A percentile compares a stretch with the other conserved stretches of the same genome.
Evolutionary conservation across 1,140 invertebrate genomes (phyloP).

Genomic region (Dinoponera quadriceps): DNA sequence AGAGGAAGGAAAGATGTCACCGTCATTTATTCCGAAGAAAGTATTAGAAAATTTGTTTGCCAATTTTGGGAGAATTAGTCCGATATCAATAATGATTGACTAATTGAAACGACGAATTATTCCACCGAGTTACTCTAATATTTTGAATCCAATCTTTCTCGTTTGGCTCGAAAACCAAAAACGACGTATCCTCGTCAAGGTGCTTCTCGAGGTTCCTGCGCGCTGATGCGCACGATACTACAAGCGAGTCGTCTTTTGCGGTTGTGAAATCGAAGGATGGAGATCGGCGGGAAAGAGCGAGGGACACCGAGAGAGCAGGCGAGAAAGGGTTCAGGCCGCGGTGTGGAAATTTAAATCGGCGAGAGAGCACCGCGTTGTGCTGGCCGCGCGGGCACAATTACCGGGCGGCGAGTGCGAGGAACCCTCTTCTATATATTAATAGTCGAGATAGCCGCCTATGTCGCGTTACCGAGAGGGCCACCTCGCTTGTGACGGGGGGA

Average conservation of each 20-base stretch:
- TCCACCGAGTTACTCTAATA: not conserved
- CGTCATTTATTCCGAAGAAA: not conserved
- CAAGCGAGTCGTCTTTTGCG: not conserved
- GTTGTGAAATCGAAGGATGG: not conserved
- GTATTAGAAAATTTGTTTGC: not conserved
- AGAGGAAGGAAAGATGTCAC: not conserved
- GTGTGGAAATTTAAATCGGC: conserved; percentile 69
- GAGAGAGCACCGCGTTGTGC: conserved; percentile 56
- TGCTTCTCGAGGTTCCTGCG: not conserved
- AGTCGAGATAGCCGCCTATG: conserved; percentile 79
- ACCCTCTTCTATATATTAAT: conserved; percentile 86
- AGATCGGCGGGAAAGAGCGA: conserved; percentile 7
- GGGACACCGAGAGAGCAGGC: not conserved
- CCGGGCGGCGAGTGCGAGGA: conserved; percentile 84
- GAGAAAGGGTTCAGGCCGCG: conserved; percentile 64
- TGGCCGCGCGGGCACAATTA: conserved; percentile 76
- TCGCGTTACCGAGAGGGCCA: conserved; percentile 68
- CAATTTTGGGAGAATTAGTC: not conserved
- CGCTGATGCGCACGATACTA: not conserved
- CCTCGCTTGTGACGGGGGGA: conserved; percentile 53
- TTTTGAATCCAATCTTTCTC: not conserved
- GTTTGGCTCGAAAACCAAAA: not conserved
- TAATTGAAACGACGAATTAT: conserved; percentile 5
- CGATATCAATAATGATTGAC: not conserved
- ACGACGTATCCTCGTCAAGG: not conserved